Evolutionary conservation across 2,113 vertebrate species (phyloP).

Genomic region (Tautogolabrus adspersus): DNA sequence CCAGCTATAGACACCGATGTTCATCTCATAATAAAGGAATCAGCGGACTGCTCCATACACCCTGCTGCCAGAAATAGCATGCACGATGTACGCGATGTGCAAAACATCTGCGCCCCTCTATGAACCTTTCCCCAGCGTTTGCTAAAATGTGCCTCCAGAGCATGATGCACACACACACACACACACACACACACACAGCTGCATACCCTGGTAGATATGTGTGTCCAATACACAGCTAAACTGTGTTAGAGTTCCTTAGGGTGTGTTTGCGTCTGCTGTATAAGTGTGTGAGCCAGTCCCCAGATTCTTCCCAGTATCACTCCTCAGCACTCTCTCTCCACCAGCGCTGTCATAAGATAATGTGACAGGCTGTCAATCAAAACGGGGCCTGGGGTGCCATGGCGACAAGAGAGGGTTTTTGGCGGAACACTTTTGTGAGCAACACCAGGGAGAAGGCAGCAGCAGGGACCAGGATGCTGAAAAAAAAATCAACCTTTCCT

Average conservation of each 20-base stretch:
- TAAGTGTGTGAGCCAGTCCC: constrained; percentile 55
- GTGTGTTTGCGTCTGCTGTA: constrained; percentile 56
- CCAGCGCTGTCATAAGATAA: constrained; percentile 73
- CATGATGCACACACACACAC: constrained; percentile 3
- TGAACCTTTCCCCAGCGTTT: constrained; percentile 60
- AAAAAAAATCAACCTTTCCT: constrained; percentile 38
- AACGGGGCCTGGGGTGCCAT: constrained; percentile 67
- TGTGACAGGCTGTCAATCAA: constrained; percentile 81
- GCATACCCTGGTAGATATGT: constrained; percentile 16
- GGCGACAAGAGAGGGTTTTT: constrained; percentile 71
- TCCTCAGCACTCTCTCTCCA: constrained; percentile 61
- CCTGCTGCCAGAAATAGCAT: constrained; percentile 71
- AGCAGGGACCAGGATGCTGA: constrained; percentile 65
- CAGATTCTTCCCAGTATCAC: constrained; percentile 74
- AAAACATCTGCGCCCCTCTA: constrained; percentile 78
- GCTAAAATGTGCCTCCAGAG: constrained; percentile 52
- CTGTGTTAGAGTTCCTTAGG: constrained; percentile 62
- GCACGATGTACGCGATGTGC: constrained; percentile 54
- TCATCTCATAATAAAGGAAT: constrained; percentile 53
- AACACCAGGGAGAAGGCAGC: constrained; percentile 75
- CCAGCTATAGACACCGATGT: constrained; percentile 43
- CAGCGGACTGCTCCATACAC: constrained; percentile 45
- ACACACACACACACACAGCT: constrained; percentile 26
- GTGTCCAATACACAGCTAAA: constrained; percentile 57
- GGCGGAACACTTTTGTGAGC: constrained; percentile 74